Percentiles rank a stretch among this genome's conserved stretches.
phyloP scores from a whole-genome alignment of 2,888 invertebrate species.

The Idaea biselata region DNA sequence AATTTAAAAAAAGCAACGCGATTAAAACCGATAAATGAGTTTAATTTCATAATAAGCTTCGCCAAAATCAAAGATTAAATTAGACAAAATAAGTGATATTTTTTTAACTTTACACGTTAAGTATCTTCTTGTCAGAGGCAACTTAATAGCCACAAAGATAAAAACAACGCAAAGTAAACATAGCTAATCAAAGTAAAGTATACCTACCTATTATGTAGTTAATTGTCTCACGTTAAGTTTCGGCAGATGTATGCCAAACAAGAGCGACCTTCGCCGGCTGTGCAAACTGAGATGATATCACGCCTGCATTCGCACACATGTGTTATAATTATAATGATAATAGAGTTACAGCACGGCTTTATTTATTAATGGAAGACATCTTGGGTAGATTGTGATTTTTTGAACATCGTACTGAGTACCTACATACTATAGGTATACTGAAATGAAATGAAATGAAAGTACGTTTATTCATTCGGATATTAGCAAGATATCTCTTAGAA shows the following conservation, averaged over 20 bases:
- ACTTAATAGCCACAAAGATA: background rate
- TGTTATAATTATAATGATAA: constrained; percentile 1
- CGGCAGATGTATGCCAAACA: background rate
- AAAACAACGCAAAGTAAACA: background rate
- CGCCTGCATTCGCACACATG: background rate
- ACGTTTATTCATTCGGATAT: too few relatives aligned
- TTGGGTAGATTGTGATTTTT: background rate
- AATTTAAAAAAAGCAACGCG: too few relatives aligned
- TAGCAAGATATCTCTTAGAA: too few relatives aligned
- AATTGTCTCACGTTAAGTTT: background rate
- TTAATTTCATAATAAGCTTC: too few relatives aligned
- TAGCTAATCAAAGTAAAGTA: background rate
- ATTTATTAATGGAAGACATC: background rate
- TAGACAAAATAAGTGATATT: too few relatives aligned
- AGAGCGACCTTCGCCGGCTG: background rate
- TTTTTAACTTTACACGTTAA: too few relatives aligned
- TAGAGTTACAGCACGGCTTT: background rate
- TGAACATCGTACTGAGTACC: background rate
- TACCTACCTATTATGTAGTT: background rate
- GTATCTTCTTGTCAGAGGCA: too few relatives aligned
- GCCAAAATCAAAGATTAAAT: too few relatives aligned
- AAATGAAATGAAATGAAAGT: too few relatives aligned
- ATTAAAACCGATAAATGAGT: too few relatives aligned
- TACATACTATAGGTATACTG: too few relatives aligned
- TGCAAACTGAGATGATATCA: background rate